These are phyloP conservation scores for Cavia porcellus DNA, from an alignment of 2,113 vertebrate genomes.

Conservation along the genomic window DNA sequence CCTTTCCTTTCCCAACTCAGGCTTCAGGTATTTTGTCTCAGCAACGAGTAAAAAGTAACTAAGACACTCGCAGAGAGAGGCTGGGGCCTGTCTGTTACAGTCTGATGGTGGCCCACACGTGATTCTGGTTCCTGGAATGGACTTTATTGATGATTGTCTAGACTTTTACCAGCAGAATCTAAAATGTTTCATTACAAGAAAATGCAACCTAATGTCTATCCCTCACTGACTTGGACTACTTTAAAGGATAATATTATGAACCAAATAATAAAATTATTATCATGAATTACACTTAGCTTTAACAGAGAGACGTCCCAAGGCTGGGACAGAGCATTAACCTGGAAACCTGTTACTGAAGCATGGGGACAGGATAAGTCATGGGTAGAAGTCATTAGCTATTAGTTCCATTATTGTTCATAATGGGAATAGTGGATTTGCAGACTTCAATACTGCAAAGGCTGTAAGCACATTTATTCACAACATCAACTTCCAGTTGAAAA, in stretches of 20 bases:
- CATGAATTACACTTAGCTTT: conserved; percentile 18
- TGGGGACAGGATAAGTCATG: not conserved
- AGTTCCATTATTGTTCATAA: not conserved
- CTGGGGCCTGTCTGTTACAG: too few relatives aligned
- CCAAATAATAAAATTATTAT: not conserved
- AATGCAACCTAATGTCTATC: not conserved
- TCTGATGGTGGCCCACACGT: too few relatives aligned
- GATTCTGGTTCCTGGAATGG: too few relatives aligned
- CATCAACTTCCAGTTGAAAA: not conserved
- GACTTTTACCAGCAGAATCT: conserved; percentile 1
- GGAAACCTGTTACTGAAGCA: not conserved
- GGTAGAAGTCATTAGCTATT: not conserved
- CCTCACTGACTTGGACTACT: not conserved
- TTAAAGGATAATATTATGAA: conserved; percentile 1
- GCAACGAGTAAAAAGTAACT: too few relatives aligned
- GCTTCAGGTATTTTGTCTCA: too few relatives aligned
- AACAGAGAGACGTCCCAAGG: not conserved
- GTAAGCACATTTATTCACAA: conserved; percentile 35
- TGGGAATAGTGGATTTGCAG: not conserved
- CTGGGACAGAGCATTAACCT: not conserved
- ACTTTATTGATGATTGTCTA: too few relatives aligned
- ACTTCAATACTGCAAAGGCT: not conserved
- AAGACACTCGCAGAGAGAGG: too few relatives aligned
- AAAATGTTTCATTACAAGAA: conserved; percentile 22
- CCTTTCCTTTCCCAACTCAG: too few relatives aligned